Conservation (phyloP, 1,140 invertebrate species). For the Asobara japonica region DNA sequence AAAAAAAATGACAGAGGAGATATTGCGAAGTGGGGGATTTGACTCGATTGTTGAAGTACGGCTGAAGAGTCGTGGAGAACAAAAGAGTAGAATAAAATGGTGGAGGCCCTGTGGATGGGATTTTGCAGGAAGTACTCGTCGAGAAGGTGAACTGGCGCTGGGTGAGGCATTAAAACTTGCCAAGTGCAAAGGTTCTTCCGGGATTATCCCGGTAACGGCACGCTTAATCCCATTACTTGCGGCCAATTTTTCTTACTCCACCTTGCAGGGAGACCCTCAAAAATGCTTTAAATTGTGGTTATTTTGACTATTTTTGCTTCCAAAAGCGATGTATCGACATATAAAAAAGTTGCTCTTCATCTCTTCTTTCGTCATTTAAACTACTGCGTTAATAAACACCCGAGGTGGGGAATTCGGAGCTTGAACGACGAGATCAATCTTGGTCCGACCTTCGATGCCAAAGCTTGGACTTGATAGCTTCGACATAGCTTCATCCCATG, state of each 20-base stretch:
- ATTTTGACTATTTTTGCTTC: not conserved
- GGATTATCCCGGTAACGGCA: slow-evolving; percentile 57
- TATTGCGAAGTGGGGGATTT: not conserved
- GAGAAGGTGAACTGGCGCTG: not conserved
- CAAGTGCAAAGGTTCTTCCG: slow-evolving; percentile 63
- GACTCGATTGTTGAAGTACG: slow-evolving; percentile 1
- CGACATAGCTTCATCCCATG: too few species aligned
- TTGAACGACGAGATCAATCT: too few species aligned
- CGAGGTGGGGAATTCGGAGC: too few species aligned
- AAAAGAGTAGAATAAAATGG: slow-evolving; percentile 6
- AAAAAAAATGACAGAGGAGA: not conserved
- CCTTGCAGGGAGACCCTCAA: not conserved
- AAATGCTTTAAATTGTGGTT: not conserved
- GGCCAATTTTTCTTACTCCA: slow-evolving; percentile 53
- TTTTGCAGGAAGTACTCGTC: slow-evolving; percentile 41
- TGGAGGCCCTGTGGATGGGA: slow-evolving; percentile 41
- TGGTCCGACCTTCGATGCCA: too few species aligned
- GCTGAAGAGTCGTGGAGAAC: not conserved
- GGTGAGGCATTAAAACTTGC: slow-evolving; percentile 62
- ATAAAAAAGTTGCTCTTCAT: too few species aligned
- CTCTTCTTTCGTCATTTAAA: too few species aligned
- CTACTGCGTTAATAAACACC: too few species aligned
- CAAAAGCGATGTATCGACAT: too few species aligned
- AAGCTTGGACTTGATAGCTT: too few species aligned
- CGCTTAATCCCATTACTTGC: slow-evolving; percentile 62